Conservation (phyloP, 30 jellyfish, hydroid and myxozoan species). For the Chrysaora quinquecirrha region DNA sequence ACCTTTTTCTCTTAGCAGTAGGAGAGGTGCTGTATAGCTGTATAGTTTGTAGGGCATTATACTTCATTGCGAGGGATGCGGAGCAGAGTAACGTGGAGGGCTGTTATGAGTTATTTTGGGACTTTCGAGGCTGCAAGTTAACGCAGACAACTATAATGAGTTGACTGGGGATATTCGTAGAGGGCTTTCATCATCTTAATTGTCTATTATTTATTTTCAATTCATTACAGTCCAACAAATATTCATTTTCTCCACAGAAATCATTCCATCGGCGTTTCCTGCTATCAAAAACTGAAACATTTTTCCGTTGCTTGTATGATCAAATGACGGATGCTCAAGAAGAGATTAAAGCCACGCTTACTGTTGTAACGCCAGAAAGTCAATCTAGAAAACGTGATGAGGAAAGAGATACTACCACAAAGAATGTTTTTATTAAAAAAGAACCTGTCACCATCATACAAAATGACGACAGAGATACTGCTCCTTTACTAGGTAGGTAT, state of each 20-base stretch:
- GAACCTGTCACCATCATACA: conserved; percentile 62
- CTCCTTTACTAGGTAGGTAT: conserved; percentile 72
- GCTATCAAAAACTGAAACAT: conserved; percentile 78
- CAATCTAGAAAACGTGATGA: conserved; percentile 75
- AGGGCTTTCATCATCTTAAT: no score
- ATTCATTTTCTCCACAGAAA: conserved; percentile 70
- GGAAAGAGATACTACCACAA: conserved; percentile 44
- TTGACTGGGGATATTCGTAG: no score
- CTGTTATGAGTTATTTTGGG: no score
- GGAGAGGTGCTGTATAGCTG: no score
- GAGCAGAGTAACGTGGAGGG: no score
- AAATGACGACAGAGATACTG: conserved; percentile 67
- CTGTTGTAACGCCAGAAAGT: conserved; percentile 77
- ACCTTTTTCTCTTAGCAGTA: no score
- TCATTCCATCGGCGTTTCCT: conserved; percentile 86
- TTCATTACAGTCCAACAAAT: no score
- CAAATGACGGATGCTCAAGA: conserved; percentile 96
- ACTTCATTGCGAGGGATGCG: no score
- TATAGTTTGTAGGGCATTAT: no score
- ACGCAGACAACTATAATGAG: no score
- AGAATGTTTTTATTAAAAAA: conserved; percentile 59
- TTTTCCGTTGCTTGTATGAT: conserved; percentile 82
- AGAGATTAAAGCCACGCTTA: conserved; percentile 80
- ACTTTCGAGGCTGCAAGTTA: no score
- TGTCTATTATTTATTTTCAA: no score